Percentiles rank a stretch among this genome's conserved stretches.
Conservation (phyloP, 2,797 vertebrate species). For the Arnoldichthys spilopterus region DNA sequence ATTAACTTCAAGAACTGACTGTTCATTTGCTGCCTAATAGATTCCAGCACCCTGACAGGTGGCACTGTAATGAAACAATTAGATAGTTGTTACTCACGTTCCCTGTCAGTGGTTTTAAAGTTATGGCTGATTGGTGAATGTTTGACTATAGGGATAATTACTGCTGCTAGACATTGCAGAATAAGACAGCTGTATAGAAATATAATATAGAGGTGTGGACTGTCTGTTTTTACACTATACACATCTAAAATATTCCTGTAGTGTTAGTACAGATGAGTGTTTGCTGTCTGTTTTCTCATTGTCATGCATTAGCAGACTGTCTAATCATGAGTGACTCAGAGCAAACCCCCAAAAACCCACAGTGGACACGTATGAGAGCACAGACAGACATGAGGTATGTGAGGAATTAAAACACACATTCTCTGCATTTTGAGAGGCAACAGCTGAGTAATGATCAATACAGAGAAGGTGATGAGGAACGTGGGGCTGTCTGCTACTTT, state of each 20-base stretch:
- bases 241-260: background rate
- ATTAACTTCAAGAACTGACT: no score
- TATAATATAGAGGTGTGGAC: background rate
- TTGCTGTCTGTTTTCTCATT: background rate
- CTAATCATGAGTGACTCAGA: background rate
- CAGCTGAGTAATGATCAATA: constrained; percentile 65
- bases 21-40: no score
- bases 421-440: constrained; percentile 47
- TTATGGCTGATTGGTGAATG: no score
- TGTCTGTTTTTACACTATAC: background rate
- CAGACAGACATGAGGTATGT: constrained; percentile 53
- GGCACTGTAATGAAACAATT: no score
- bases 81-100: no score
- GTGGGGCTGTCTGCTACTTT: background rate
- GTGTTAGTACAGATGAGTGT: background rate
- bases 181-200: no score
- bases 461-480: constrained; percentile 22
- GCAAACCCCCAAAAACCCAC: background rate
- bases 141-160: no score
- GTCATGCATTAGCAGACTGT: background rate
- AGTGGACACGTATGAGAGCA: background rate
- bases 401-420: constrained; percentile 59
- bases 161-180: no score
- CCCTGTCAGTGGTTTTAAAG: no score
- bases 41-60: no score